Base-by-base conservation (phyloP, 1,140 invertebrate species). In the Solenopsis fugax region DNA sequence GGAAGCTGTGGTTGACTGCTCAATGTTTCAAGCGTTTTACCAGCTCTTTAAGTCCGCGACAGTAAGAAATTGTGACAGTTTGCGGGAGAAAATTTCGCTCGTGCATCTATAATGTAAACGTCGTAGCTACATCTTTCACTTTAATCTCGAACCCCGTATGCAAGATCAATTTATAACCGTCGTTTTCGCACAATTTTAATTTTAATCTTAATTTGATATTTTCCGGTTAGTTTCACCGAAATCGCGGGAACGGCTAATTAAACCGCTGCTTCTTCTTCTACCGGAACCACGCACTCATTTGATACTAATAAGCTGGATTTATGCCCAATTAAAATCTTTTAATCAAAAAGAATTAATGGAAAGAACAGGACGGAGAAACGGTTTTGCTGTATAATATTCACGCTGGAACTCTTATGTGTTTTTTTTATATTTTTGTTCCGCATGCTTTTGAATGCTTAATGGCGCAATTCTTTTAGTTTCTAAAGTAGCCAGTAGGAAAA, bases 401-500 rank as follows among this genome's bases (percentile, higher is more conserved):
- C 21, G 5, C 0, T 16, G 5, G 10, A 2, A 1, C 12, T 82
- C 7, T 34, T 24, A 21, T 41, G 18, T 12, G n/a, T 5, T 21
- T 48, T 72, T 60, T 29, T 21, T 12, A 48, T 58, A 60, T 72
- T 72, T 48, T 37, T 29, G 69, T 84, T 60, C 24, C 13, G 21
- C 69, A 45, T 24, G 9, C 41, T 81, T 73, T 75, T 71, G 37
- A 50, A 73, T n/a, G 41, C 0, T 81, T 81, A 81, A 81, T 81
- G 65, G 16, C 21, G 34, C 80, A 84, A 60, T 84, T 84, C 52
- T 84, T 62, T 24, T 13, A 82, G 67, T 60, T 12, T 82, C 18
- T 73, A 48, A 84, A 84, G 41, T 84, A 50, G 80, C 3, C 69
- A 75, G 29, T 54, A 48, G 54, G 69, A 41, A 84, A 84, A 84